These are phyloP conservation scores for Oncorhynchus kisutch DNA, from an alignment of 2,113 vertebrate species.

Conservation along the genomic window DNA sequence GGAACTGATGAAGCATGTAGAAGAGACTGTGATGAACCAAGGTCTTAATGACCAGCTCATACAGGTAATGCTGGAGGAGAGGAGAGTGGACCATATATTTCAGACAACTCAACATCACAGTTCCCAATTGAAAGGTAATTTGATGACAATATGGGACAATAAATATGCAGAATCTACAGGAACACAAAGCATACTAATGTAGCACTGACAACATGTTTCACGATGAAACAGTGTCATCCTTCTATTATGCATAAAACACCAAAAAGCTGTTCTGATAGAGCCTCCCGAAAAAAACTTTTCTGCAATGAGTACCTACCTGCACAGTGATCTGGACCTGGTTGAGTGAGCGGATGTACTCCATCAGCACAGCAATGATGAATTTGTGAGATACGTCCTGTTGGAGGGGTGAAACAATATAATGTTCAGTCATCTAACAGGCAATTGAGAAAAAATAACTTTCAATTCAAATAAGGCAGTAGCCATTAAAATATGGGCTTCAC, in stretches of 20 bases:
- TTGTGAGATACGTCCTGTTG: slow-evolving; percentile 84
- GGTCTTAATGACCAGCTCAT: slow-evolving; percentile 95
- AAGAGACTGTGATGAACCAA: slow-evolving; percentile 93
- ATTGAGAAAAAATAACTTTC: too few species aligned
- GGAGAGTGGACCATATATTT: too few species aligned
- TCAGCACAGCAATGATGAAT: slow-evolving; percentile 90
- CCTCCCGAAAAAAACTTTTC: too few species aligned
- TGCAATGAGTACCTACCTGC: slow-evolving; percentile 76
- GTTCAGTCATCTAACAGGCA: background rate
- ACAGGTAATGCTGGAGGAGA: slow-evolving; percentile 86
- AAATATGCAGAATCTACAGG: too few species aligned
- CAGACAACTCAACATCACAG: too few species aligned
- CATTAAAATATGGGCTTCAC: background rate
- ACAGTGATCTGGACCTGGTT: slow-evolving; percentile 95
- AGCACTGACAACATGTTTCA: background rate
- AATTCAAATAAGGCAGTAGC: background rate
- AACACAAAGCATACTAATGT: too few species aligned
- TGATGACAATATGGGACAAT: too few species aligned
- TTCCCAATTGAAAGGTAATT: too few species aligned
- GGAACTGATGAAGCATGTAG: slow-evolving; percentile 96
- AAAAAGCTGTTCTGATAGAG: too few species aligned
- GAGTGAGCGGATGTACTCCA: slow-evolving; percentile 98
- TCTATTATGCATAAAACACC: background rate
- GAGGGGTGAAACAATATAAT: background rate
- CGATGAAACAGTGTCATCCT: background rate